Evolutionary conservation across 2,113 vertebrate genomes (phyloP).

Genomic region (Mohoua ochrocephala): DNA sequence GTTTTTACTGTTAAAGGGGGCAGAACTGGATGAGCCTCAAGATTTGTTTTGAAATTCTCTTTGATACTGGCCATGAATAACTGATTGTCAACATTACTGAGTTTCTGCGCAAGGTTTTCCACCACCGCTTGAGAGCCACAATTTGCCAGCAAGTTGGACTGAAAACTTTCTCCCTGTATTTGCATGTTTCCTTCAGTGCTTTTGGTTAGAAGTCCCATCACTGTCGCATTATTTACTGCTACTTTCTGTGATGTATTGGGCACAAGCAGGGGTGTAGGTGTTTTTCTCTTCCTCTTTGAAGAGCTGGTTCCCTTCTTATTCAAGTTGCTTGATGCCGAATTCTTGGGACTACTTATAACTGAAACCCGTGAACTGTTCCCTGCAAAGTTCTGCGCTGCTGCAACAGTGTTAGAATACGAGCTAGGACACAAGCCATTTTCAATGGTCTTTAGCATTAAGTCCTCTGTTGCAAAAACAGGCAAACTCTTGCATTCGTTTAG

Average conservation of each 20-base stretch:
- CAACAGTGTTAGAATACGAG: conserved; percentile 66
- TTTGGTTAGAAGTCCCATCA: conserved; percentile 59
- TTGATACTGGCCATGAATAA: conserved; percentile 81
- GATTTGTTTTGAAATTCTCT: conserved; percentile 73
- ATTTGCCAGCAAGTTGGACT: conserved; percentile 65
- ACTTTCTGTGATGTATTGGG: conserved; percentile 58
- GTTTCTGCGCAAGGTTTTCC: conserved; percentile 75
- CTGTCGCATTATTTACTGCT: conserved; percentile 54
- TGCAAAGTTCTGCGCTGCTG: conserved; percentile 51
- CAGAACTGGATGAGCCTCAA: conserved; percentile 51
- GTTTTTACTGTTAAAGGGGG: conserved; percentile 68
- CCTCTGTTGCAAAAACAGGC: conserved; percentile 58
- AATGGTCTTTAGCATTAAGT: conserved; percentile 70
- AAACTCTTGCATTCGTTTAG: conserved; percentile 60
- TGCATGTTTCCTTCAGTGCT: conserved; percentile 57
- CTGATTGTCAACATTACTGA: conserved; percentile 83
- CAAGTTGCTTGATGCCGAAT: conserved; percentile 48
- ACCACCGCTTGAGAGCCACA: conserved; percentile 71
- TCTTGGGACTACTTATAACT: conserved; percentile 75
- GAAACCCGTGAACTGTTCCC: conserved; percentile 67
- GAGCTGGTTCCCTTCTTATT: conserved; percentile 75
- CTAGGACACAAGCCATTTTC: conserved; percentile 66
- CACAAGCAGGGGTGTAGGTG: conserved; percentile 33
- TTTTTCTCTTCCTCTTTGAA: conserved; percentile 77
- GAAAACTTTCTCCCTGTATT: conserved; percentile 55